phyloP scores from a whole-genome alignment of 2,113 vertebrate genomes.

The Speoplatyrhinus poulsoni region DNA sequence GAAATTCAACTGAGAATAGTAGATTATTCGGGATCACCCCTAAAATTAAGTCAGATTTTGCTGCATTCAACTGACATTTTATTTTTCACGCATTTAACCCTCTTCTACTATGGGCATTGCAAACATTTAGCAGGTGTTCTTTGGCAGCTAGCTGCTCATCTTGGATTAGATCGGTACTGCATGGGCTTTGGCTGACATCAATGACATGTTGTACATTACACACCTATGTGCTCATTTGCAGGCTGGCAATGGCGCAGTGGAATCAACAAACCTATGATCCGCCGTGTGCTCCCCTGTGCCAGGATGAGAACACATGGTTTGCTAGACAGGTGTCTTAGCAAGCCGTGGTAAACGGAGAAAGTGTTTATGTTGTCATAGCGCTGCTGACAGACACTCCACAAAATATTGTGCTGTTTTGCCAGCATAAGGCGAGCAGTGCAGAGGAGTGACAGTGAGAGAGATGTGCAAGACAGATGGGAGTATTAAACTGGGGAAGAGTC shows the following conservation, averaged over 20 bases:
- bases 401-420: conserved; percentile 57
- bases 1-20: no score
- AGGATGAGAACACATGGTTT: conserved; percentile 45
- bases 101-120: no score
- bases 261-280: conserved; percentile 16
- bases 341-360: conserved; percentile 54
- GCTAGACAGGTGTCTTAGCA: conserved; percentile 66
- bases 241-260: conserved; percentile 12
- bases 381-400: conserved; percentile 54
- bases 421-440: conserved; percentile 20
- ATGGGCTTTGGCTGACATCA: no score
- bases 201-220: no score
- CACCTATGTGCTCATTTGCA: conserved; percentile 12
- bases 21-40: no score
- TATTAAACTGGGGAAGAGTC: conserved; percentile 26
- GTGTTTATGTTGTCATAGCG: conserved; percentile 59
- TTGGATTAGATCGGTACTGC: no score
- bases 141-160: no score
- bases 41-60: no score
- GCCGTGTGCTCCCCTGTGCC: conserved; percentile 13
- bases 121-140: no score
- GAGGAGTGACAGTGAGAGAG: conserved; percentile 18
- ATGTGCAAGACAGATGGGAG: conserved; percentile 25
- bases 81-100: no score
- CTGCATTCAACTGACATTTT: no score